Evolutionary conservation across 2,888 invertebrate genomes (phyloP).

Genomic region (Orthonychiurus folsomi): DNA sequence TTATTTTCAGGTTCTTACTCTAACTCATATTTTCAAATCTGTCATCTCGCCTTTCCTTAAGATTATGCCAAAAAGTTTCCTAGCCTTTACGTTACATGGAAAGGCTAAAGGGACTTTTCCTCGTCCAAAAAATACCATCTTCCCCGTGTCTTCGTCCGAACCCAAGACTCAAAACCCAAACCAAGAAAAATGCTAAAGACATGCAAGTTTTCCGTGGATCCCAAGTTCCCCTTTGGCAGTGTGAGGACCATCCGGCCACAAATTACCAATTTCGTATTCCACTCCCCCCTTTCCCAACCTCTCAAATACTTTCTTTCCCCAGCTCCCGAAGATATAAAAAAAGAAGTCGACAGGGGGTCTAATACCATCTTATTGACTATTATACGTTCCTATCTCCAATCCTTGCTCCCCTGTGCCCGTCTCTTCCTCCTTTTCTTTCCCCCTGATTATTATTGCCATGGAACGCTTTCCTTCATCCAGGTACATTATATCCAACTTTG

Average conservation of each 20-base stretch:
- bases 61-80: not conserved
- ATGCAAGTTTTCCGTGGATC: not conserved
- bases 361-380: not conserved
- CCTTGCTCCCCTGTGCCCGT: too few species aligned
- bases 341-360: not conserved
- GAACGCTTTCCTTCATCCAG: not conserved
- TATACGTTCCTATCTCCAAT: not conserved
- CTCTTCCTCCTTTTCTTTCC: not conserved
- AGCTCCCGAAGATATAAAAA: not conserved
- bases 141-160: too few species aligned
- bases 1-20: conserved; percentile 21
- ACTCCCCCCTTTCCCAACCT: not conserved
- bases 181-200: too few species aligned
- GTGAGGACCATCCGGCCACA: not conserved
- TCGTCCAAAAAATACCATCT: not conserved
- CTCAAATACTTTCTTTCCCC: too few species aligned
- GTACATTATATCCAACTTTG: not conserved
- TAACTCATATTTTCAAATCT: conserved; percentile 39
- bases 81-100: too few species aligned
- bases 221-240: not conserved
- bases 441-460: not conserved
- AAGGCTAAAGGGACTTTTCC: not conserved
- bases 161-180: too few species aligned
- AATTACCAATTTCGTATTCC: not conserved
- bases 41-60: conserved; percentile 32